Evolutionary conservation across 1,140 invertebrate species (phyloP).

Genomic region (Papilio aristodemus): DNA sequence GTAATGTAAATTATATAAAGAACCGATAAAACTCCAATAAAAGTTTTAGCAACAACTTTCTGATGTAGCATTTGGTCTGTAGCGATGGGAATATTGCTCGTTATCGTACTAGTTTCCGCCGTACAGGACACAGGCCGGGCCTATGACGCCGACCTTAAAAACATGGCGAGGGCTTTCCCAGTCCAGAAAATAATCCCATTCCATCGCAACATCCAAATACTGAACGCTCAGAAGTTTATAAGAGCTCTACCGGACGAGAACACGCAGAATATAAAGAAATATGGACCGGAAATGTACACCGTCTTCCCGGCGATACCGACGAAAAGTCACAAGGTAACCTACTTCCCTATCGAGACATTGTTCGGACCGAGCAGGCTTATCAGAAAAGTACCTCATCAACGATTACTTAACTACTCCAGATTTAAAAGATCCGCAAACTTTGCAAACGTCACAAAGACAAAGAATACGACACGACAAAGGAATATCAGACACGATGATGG

Average conservation of each 20-base stretch:
- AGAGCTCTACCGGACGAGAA: conserved; percentile 34
- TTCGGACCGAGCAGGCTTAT: conserved; percentile 46
- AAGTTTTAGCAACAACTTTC: conserved; percentile 41
- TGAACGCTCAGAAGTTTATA: conserved; percentile 45
- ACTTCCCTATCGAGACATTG: conserved; percentile 41
- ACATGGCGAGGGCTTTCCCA: conserved; percentile 38
- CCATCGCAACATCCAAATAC: conserved; percentile 40
- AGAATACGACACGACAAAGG: neutral
- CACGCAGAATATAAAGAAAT: conserved; percentile 26
- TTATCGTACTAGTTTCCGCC: conserved; percentile 32
- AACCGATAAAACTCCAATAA: conserved; percentile 54
- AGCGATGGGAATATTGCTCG: conserved; percentile 16
- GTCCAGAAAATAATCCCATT: conserved; percentile 44
- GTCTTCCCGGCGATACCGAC: conserved; percentile 36
- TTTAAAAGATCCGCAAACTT: conserved; percentile 37
- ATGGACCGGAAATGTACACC: conserved; percentile 38
- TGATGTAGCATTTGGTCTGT: neutral
- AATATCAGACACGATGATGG: conserved; percentile 1
- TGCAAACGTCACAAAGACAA: conserved; percentile 3
- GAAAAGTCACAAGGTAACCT: conserved; percentile 29
- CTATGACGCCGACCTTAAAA: conserved; percentile 36
- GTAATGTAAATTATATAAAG: conserved; percentile 44
- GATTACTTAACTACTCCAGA: conserved; percentile 25
- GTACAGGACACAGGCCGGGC: conserved; percentile 36
- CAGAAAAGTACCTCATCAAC: conserved; percentile 54